Percentiles rank a stretch among this genome's conserved stretches.
Evolutionary conservation across 2,888 invertebrate genomes (phyloP).

Genomic region (Protophormia terraenovae): DNA sequence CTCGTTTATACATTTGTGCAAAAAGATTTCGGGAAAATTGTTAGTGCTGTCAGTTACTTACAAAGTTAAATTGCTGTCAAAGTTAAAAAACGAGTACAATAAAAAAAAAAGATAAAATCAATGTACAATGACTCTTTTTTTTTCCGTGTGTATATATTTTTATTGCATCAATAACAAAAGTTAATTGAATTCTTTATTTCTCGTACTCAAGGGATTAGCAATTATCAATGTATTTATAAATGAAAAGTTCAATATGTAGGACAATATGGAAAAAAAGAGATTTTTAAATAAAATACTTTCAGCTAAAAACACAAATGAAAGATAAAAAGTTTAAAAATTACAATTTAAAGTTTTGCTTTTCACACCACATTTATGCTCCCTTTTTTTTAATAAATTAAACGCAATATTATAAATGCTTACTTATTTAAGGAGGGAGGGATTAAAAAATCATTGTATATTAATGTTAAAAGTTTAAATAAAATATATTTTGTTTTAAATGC

Average conservation of each 20-base stretch:
- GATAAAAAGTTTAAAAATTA: too few relatives aligned
- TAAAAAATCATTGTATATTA: too few relatives aligned
- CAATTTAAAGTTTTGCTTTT: too few relatives aligned
- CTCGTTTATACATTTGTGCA: conserved; percentile 32
- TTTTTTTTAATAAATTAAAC: too few relatives aligned
- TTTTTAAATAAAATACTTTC: background rate
- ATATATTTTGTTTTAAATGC: too few relatives aligned
- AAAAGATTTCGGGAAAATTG: conserved; percentile 44
- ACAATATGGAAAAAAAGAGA: background rate
- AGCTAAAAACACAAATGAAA: too few relatives aligned
- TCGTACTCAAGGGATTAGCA: conserved; percentile 26
- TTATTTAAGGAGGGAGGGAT: too few relatives aligned
- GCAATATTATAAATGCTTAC: too few relatives aligned
- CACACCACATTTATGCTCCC: too few relatives aligned
- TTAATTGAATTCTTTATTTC: conserved; percentile 54
- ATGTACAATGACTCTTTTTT: conserved; percentile 31
- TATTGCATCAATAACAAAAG: conserved; percentile 53
- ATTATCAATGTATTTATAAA: conserved; percentile 24
- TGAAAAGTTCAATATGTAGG: background rate
- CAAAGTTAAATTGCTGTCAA: conserved; percentile 65
- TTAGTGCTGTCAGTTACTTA: conserved; percentile 58
- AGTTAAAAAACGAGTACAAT: conserved; percentile 20
- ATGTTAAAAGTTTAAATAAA: too few relatives aligned
- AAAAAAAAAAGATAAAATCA: conserved; percentile 24
- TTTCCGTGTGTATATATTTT: conserved; percentile 1